Evolutionary conservation across 2,888 invertebrate species (phyloP).

Genomic region (Papilio elwesi): DNA sequence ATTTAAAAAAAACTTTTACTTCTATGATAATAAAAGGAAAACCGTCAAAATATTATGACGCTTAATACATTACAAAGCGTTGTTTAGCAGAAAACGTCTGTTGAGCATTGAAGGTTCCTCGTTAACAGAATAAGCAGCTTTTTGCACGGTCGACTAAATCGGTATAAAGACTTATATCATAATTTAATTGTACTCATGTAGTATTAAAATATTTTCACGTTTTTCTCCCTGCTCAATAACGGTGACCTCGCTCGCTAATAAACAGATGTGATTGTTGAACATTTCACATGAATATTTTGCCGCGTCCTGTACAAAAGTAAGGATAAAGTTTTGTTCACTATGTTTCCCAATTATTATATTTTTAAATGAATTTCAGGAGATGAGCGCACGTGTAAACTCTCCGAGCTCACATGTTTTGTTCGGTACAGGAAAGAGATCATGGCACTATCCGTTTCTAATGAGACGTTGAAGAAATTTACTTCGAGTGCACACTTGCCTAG

Average conservation of each 20-base stretch:
- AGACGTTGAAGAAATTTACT: conserved; percentile 53
- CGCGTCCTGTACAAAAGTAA: not conserved
- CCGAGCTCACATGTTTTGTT: conserved; percentile 66
- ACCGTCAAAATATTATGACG: too few species aligned
- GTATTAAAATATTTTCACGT: too few species aligned
- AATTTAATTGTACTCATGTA: too few species aligned
- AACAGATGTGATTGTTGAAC: too few species aligned
- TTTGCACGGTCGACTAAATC: not conserved
- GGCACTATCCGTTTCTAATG: conserved; percentile 58
- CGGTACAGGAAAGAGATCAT: conserved; percentile 64
- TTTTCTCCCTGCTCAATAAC: too few species aligned
- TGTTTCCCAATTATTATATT: not conserved
- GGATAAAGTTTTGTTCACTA: not conserved
- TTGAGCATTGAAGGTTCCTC: conserved; percentile 3
- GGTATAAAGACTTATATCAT: too few species aligned
- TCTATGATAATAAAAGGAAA: too few species aligned
- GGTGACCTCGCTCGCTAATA: too few species aligned
- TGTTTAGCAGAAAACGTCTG: not conserved
- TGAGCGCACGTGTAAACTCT: conserved; percentile 68
- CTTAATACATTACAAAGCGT: not conserved
- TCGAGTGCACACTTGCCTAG: conserved; percentile 56
- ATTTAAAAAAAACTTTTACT: too few species aligned
- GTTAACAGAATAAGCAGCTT: not conserved
- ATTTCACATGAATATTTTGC: not conserved
- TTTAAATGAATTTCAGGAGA: conserved; percentile 52